Evolutionary conservation across 2,888 invertebrate species (phyloP), one percentile per base, ranked within the genome.

Genomic region (Nemotelus nigrinus): DNA sequence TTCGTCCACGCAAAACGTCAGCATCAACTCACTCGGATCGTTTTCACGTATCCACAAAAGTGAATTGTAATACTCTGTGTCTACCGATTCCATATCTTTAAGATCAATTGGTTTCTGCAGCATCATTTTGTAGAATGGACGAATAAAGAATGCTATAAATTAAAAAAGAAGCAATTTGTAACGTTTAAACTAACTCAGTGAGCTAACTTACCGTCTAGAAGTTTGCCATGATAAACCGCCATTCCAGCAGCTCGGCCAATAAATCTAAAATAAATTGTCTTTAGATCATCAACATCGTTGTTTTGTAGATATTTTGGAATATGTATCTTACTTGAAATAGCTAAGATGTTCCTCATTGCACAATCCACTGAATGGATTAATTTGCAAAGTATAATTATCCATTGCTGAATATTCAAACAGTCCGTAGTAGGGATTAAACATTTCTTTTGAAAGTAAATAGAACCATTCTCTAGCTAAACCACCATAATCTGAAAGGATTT

Each of bases 91-190:
- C 99, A 99, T 99, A 87, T 99, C 99, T 85, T 95, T 94, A 68
- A 99, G 89, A 83, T 96, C 96, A 80, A 99, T 99, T 70, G 92
- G 88, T 89, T 98, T 98, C 80, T 93, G 93, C 83, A 99, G 88
- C 98, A 99, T 98, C 99, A 99, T 99, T 89, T 99, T 99, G 89
- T 99, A 99, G 89, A 99, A 99, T 77, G 99, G 99, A 85, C 99
- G 94, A 89, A 99, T 99, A 89, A 99, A 99, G 89, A 99, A 99
- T 70, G 98, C 98, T 96, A 88, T 3, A 89, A 88, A 82, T 75
- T 57, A 63, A 74, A 68, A 3, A 55, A 80, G 77, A 50, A 57
- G 57, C 45, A 77, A 78, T 55, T 43, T 10, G 47, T 75, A 67
- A 45, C 45, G 67, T 45, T 50, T 76, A 48, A 72, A 64, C 45